Base-by-base conservation (phyloP, 2,888 invertebrate genomes). In the Sinelater perroti region DNA sequence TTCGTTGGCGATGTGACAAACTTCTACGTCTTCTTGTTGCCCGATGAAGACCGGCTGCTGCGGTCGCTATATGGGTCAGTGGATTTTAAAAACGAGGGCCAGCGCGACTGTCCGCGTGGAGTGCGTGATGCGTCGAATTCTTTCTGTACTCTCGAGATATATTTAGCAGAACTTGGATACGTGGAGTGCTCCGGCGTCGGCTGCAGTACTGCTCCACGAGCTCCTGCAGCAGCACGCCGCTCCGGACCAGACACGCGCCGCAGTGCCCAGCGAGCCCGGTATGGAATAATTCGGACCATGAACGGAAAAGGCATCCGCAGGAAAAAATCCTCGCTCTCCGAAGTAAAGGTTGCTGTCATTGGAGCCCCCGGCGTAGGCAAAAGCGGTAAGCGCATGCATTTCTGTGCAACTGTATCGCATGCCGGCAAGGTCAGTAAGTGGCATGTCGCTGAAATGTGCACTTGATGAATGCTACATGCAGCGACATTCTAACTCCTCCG, bases 351-450 rank as follows among this genome's bases (percentile, higher is more conserved):
- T 70, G 93, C 91, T 31, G 91, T 95, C 67, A 83, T 95, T 66
- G 95, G 95, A 53, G 92, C 92, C 54, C 91, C 93, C 10, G 89
- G 90, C 63, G 95, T 95, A 64, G 95, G 95, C 61, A 95, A 95
- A 82, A 95, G 93, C 79, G 95, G 95, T 95, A 84, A 81, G 86
- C n/a, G 44, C n/a, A n/a, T n/a, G n/a, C n/a, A n/a, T n/a, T n/a
- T 24, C 8, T 40, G n/a, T 40, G 24, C 40, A 20, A 11, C 21
- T 35, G 35, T 35, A 35, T 35, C 18, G 18, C 17, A 20, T 28
- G 10, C 28, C 2, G 13, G 24, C 40, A 40, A 40, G 40, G 40
- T 40, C 26, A 40, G 40, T 40, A 40, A 40, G 40, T 24, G 24
- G 40, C 18, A 40, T 14, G 13, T 40, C 16, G 16, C 40, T 40